A percentile compares a stretch with the other conserved stretches of the same genome.
phyloP scores from a whole-genome alignment of 2,888 invertebrate genomes.

The Lydus trimaculatus region DNA sequence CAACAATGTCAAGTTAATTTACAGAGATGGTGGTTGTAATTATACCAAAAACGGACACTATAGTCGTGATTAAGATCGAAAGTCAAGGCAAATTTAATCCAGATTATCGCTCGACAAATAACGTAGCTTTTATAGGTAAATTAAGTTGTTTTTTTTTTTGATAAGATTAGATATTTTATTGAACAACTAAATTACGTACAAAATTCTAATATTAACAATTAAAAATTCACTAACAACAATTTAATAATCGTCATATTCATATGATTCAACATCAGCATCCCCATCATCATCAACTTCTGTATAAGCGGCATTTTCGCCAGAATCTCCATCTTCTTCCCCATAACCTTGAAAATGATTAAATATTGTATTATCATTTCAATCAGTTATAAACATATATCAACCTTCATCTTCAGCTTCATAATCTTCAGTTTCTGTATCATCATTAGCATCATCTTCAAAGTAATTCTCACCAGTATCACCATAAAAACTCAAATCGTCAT shows the following conservation, averaged over 20 bases:
- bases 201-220: conserved; percentile 20
- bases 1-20: no score
- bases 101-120: no score
- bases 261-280: conserved; percentile 39
- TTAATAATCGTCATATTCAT: conserved; percentile 41
- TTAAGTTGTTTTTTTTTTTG: background rate
- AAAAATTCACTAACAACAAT: conserved; percentile 19
- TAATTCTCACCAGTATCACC: conserved; percentile 29
- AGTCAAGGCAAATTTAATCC: no score
- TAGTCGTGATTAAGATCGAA: no score
- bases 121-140: background rate
- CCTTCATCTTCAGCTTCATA: background rate
- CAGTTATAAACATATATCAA: background rate
- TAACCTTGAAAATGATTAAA: conserved; percentile 11
- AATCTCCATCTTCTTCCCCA: conserved; percentile 41
- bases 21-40: no score
- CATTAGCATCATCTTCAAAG: conserved; percentile 2
- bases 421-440: conserved; percentile 31
- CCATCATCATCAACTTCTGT: conserved; percentile 29
- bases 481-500: conserved; percentile 38
- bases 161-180: conserved; percentile 3
- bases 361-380: background rate
- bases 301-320: conserved; percentile 31
- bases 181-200: background rate
- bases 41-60: no score